Evolutionary conservation across 2,797 vertebrate species (phyloP).

Genomic region (Iguana delicatissima): DNA sequence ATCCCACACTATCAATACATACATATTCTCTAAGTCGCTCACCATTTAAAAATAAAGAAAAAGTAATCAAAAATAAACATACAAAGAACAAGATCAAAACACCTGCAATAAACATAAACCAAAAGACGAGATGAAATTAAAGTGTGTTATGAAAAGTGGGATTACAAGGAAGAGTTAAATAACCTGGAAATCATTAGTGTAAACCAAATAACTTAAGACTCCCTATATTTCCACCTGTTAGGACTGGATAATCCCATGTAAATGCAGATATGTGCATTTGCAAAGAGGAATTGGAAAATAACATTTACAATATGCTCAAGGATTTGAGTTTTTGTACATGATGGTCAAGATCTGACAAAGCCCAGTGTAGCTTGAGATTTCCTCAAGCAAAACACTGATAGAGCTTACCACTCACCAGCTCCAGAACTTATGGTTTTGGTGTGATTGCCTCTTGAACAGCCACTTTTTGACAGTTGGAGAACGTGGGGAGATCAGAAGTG

Average conservation of each 20-base stretch:
- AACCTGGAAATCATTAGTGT: not conserved
- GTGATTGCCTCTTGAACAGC: too few relatives aligned
- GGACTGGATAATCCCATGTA: not conserved
- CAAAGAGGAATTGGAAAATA: slow-evolving; percentile 20
- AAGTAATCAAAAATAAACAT: not conserved
- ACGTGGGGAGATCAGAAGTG: too few relatives aligned
- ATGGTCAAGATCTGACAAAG: too few relatives aligned
- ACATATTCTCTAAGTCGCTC: not conserved
- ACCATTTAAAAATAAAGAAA: not conserved
- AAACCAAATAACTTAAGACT: not conserved
- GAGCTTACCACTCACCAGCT: too few relatives aligned
- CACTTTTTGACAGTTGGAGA: too few relatives aligned
- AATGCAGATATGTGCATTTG: not conserved
- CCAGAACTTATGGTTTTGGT: too few relatives aligned
- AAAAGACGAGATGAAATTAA: not conserved
- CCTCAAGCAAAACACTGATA: too few relatives aligned
- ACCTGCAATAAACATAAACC: not conserved
- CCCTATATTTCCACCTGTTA: not conserved
- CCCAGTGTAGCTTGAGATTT: too few relatives aligned
- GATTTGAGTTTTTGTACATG: slow-evolving; percentile 50
- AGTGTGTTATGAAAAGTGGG: not conserved
- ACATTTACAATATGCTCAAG: slow-evolving; percentile 46
- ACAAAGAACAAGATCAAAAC: not conserved
- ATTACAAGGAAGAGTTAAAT: not conserved
- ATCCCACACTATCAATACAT: not conserved